Evolutionary conservation across 2,888 invertebrate species (phyloP).

Genomic region (Omphaloscelis lunosa): DNA sequence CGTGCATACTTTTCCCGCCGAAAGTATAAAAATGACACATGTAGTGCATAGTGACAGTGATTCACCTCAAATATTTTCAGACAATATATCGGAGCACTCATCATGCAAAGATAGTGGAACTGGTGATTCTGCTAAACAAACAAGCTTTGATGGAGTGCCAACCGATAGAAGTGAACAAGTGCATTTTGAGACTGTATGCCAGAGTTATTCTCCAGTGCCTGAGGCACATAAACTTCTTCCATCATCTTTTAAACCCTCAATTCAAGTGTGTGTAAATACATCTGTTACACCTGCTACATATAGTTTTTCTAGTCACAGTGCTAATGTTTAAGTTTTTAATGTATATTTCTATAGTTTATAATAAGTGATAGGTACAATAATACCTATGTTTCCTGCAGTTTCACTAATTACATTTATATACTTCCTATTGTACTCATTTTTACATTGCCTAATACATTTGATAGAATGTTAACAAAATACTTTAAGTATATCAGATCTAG

Average conservation of each 20-base stretch:
- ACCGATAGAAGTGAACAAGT: constrained; percentile 86
- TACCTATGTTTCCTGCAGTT: constrained; percentile 77
- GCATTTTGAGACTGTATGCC: constrained; percentile 86
- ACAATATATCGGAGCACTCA: constrained; percentile 94
- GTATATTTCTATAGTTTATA: constrained; percentile 72
- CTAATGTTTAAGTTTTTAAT: constrained; percentile 84
- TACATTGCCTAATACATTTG: background rate
- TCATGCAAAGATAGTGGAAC: constrained; percentile 95
- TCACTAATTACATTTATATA: constrained; percentile 80
- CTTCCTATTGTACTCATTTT: constrained; percentile 13
- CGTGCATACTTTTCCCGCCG: constrained; percentile 86
- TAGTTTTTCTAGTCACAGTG: constrained; percentile 90
- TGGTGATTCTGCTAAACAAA: constrained; percentile 94
- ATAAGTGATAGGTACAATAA: constrained; percentile 64
- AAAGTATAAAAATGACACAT: constrained; percentile 88
- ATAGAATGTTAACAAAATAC: background rate
- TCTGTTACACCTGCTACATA: constrained; percentile 90
- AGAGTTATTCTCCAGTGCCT: constrained; percentile 88
- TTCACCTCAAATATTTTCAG: constrained; percentile 89
- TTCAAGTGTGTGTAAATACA: constrained; percentile 89
- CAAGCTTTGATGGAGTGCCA: constrained; percentile 92
- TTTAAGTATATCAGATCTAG: background rate
- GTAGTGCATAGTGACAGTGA: constrained; percentile 89
- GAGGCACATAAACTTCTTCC: constrained; percentile 89
- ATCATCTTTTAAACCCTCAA: constrained; percentile 89